Percentiles rank a stretch among this genome's conserved stretches.
Evolutionary conservation across 2,888 invertebrate species (phyloP).

Genomic region (Coecobrya sp.): DNA sequence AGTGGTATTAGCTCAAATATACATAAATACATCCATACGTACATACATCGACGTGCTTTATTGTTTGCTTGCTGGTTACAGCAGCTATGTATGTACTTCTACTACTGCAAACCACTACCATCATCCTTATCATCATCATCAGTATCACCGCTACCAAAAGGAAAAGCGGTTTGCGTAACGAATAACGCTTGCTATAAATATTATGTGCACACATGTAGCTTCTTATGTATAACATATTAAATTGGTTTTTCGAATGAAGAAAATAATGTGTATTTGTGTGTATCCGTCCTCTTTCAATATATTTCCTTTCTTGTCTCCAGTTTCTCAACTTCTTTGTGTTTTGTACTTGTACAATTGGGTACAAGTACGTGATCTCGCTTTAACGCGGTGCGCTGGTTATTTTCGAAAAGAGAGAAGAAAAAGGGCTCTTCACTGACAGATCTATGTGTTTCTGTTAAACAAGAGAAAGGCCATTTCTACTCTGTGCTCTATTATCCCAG

Average conservation of each 20-base stretch:
- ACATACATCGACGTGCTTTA: conserved; percentile 48
- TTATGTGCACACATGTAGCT: conserved; percentile 12
- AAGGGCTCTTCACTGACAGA: conserved; percentile 69
- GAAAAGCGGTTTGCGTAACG: conserved; percentile 48
- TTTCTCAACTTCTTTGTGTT: not conserved
- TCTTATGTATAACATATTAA: not conserved
- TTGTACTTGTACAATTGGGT: conserved; percentile 2
- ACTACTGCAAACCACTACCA: not conserved
- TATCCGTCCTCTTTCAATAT: conserved; percentile 42
- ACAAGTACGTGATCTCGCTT: conserved; percentile 45
- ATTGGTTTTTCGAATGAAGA: conserved; percentile 55
- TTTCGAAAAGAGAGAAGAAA: conserved; percentile 13
- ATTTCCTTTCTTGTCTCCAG: conserved; percentile 45
- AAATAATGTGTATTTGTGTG: conserved; percentile 35
- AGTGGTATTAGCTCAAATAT: conserved; percentile 33
- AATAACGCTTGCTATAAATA: not conserved
- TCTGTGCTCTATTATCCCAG: conserved; percentile 40
- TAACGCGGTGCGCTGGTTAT: conserved; percentile 6
- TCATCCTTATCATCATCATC: conserved; percentile 37
- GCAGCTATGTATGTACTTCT: not conserved
- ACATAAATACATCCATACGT: no score
- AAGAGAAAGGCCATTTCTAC: conserved; percentile 63
- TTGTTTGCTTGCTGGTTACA: conserved; percentile 52
- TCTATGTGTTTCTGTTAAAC: conserved; percentile 71
- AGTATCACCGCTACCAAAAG: conserved; percentile 13